Conservation (phyloP, 2,797 vertebrate species). For the Notolepis coatsorum region DNA sequence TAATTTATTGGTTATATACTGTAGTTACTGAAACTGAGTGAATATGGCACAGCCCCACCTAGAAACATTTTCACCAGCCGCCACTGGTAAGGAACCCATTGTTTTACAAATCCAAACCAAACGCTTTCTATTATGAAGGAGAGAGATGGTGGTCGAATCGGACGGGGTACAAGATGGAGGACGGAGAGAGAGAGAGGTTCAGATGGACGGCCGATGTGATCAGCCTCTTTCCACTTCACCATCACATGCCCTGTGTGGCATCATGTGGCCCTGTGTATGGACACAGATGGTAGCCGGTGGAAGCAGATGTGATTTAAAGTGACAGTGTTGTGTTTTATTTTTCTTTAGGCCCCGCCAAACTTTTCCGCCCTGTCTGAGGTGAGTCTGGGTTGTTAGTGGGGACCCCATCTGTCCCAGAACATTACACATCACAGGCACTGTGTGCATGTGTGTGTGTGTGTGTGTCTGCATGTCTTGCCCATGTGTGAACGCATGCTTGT, state of each 20-base stretch:
- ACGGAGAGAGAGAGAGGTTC: background rate
- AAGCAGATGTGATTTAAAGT: constrained; percentile 10
- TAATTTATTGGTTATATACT: too few relatives aligned
- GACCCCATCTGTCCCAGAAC: constrained; percentile 25
- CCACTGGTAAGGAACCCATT: too few relatives aligned
- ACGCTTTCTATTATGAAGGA: too few relatives aligned
- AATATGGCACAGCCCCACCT: too few relatives aligned
- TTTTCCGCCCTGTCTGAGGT: constrained; percentile 26
- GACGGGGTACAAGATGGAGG: background rate
- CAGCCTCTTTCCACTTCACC: constrained; percentile 13
- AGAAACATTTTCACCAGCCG: too few relatives aligned
- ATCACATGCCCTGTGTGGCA: background rate
- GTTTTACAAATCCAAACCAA: too few relatives aligned
- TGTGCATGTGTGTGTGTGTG: background rate
- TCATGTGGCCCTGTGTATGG: background rate
- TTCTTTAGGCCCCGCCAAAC: constrained; percentile 9
- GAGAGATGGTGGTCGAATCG: too few relatives aligned
- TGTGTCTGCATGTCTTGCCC: constrained; percentile 2
- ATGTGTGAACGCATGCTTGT: background rate
- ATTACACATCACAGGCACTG: constrained; percentile 10
- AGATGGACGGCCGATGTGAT: background rate
- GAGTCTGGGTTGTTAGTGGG: constrained; percentile 19
- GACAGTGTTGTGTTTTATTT: constrained; percentile 25
- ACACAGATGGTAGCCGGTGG: constrained; percentile 7
- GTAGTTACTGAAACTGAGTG: too few relatives aligned